Evolutionary conservation across 1,140 invertebrate species (phyloP), one percentile per base, ranked within the genome.

Genomic region (Tetragnatha versicolor): DNA sequence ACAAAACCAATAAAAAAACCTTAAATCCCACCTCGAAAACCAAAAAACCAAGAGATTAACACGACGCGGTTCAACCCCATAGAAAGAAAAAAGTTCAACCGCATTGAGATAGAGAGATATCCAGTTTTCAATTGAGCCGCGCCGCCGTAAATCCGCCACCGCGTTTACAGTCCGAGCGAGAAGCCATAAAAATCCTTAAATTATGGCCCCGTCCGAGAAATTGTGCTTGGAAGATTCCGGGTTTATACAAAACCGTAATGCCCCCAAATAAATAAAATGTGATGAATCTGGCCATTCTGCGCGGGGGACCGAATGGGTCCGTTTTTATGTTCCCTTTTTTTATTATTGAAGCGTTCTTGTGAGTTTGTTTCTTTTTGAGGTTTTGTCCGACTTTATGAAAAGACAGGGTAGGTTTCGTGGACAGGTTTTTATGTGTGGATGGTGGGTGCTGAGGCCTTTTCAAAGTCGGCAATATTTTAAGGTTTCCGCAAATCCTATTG

Each of bases 161-260:
- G 27, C 65, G 65, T 33, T 49, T 49, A 68, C 65, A 68, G 29
- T 45, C 65, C 65, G 29, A n/a, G n/a, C n/a, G 42, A 68, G 45
- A 51, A 49, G n/a, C 45, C 65, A 68, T 68, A 68, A 68, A 68
- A 68, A 68, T 68, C 65, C 25, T 39, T 68, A 68, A 68, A 47
- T 68, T 68, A 68, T 68, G 65, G 51, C 42, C 51, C 37, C 25
- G n/a, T n/a, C n/a, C 10, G 61, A 39, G n/a, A 65, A 47, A 47
- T 17, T 20, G 12, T 45, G 3, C 37, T 65, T 42, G 17, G 65
- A 51, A 68, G 5, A 33, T 66, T 68, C 42, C 33, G 31, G 37
- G 47, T 68, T 68, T 51, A 51, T 51, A 68, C 65, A 49, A 51
- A 49, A 68, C 65, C 45, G 47, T 68, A 49, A 68, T 68, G 29